These are phyloP conservation scores for Chloroceryle aenea DNA, from an alignment of 2,113 vertebrate species.

Conservation along the genomic window DNA sequence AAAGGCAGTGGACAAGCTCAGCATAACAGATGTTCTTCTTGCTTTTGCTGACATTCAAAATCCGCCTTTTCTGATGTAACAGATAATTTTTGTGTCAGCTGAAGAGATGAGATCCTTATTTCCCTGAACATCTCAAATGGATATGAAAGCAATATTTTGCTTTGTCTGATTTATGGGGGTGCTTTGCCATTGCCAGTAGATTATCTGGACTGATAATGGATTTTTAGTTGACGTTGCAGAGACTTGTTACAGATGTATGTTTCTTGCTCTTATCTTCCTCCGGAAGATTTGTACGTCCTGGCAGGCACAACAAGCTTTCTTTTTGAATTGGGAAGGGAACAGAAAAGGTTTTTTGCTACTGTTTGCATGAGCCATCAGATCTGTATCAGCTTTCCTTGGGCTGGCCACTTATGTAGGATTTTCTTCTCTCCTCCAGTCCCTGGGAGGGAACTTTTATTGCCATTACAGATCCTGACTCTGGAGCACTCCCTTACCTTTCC, in stretches of 20 bases:
- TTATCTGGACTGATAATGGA: not conserved
- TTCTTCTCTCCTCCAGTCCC: not conserved
- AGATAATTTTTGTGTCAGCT: constrained; percentile 17
- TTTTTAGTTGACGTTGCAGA: not conserved
- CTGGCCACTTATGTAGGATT: not conserved
- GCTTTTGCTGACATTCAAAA: constrained; percentile 6
- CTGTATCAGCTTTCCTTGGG: not conserved
- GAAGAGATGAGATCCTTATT: constrained; percentile 31
- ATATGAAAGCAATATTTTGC: constrained; percentile 33
- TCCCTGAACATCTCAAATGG: constrained; percentile 20
- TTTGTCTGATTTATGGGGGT: not conserved
- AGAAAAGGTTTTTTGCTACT: not conserved
- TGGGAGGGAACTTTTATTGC: not conserved
- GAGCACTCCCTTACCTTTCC: not conserved
- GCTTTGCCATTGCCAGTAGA: constrained; percentile 13
- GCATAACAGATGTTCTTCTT: not conserved
- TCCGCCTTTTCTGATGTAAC: not conserved
- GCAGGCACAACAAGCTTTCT: not conserved
- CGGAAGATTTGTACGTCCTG: not conserved
- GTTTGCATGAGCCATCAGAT: not conserved
- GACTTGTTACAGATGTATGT: not conserved
- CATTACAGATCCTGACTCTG: not conserved
- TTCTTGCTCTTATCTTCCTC: constrained; percentile 5
- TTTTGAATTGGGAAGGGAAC: not conserved
- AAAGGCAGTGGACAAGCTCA: not conserved